A percentile compares a stretch with the other conserved stretches of the same genome.
Conservation (phyloP, 2,888 invertebrate genomes). For the Chaitophorus viminalis region DNA sequence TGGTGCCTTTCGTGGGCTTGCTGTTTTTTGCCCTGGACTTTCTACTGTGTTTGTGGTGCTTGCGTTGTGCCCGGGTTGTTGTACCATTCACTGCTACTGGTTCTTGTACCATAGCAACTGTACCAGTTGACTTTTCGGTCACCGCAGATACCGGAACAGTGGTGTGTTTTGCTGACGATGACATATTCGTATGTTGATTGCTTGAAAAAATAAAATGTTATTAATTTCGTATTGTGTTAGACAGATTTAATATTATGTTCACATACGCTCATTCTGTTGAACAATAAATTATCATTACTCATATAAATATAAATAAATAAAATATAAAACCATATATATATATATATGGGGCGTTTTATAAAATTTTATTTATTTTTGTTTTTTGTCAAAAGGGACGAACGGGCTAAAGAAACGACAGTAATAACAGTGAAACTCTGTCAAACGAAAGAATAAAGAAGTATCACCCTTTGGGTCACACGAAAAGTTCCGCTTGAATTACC, state of each 20-base stretch:
- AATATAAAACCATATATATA: background rate
- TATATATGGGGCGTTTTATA: background rate
- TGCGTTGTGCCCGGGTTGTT: slow-evolving; percentile 26
- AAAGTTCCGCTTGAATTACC: slow-evolving; percentile 40
- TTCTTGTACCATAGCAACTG: background rate
- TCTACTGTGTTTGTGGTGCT: slow-evolving; percentile 48
- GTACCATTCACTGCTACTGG: slow-evolving; percentile 7
- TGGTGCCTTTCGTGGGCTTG: slow-evolving; percentile 64
- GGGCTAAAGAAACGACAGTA: background rate
- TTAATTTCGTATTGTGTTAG: background rate
- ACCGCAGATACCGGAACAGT: background rate
- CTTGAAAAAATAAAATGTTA: background rate
- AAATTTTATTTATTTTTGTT: background rate
- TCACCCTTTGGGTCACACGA: background rate
- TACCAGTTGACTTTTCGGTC: background rate
- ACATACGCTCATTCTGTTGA: background rate
- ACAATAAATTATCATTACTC: background rate
- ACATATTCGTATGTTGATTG: background rate
- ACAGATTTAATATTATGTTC: too few species aligned
- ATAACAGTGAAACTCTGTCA: slow-evolving; percentile 17
- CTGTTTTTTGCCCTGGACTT: slow-evolving; percentile 61
- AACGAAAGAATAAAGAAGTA: background rate
- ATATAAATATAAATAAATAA: background rate
- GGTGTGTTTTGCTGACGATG: background rate
- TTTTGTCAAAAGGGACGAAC: background rate